A percentile compares a stretch with the other conserved stretches of the same genome.
Evolutionary conservation across 1,140 invertebrate species (phyloP).

Genomic region (Drosophila miranda): DNA sequence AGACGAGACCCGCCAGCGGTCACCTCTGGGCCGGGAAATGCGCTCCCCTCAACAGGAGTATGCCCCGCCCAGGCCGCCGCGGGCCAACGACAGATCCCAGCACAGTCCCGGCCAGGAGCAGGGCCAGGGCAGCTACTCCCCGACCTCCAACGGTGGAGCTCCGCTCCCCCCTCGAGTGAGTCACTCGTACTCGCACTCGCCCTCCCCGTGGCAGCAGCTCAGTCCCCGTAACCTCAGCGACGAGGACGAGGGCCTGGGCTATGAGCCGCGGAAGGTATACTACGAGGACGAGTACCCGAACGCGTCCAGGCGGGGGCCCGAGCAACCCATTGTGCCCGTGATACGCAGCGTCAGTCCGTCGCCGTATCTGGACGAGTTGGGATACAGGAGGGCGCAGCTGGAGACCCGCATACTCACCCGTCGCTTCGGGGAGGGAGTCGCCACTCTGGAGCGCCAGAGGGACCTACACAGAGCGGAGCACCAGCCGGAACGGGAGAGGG

Average conservation of each 20-base stretch:
- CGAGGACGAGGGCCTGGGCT: conserved; percentile 89
- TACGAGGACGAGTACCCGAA: conserved; percentile 75
- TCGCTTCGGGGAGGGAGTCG: conserved; percentile 64
- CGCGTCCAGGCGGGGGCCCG: conserved; percentile 49
- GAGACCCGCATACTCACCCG: conserved; percentile 85
- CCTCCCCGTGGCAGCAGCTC: conserved; percentile 77
- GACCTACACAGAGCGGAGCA: too few relatives aligned
- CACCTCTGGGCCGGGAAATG: conserved; percentile 39
- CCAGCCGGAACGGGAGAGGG: conserved; percentile 19
- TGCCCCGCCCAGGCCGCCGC: conserved; percentile 46
- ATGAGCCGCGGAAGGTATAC: conserved; percentile 84
- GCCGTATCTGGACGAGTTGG: conserved; percentile 84
- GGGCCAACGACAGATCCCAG: conserved; percentile 44
- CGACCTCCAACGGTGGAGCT: conserved; percentile 31
- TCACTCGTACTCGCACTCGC: conserved; percentile 53
- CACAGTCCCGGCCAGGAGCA: conserved; percentile 8
- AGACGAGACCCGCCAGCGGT: conserved; percentile 44
- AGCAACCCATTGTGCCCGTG: conserved; percentile 77
- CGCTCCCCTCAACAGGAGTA: conserved; percentile 63
- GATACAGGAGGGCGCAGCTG: conserved; percentile 88
- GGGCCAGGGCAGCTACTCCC: conserved; percentile 43
- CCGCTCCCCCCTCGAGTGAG: conserved; percentile 7
- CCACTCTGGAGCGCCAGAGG: conserved; percentile 53
- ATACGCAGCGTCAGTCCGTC: conserved; percentile 82
- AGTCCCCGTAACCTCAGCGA: conserved; percentile 83